Evolutionary conservation across 2,113 vertebrate genomes (phyloP).

Genomic region (Origma solitaria): DNA sequence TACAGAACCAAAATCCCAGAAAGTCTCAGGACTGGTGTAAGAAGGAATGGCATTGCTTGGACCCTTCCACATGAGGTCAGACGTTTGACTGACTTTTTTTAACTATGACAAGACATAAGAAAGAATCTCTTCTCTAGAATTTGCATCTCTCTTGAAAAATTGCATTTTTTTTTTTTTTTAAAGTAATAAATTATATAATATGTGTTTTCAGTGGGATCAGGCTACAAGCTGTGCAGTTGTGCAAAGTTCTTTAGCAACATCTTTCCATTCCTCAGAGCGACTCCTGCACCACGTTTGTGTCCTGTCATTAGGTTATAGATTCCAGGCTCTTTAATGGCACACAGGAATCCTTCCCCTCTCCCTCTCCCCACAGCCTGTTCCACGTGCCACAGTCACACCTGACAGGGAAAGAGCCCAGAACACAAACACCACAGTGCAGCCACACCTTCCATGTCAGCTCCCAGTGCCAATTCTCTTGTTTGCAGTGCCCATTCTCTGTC

Average conservation of each 20-base stretch:
- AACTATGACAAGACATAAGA: not conserved
- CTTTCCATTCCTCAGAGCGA: not conserved
- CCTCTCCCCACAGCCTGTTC: not conserved
- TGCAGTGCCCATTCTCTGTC: too few species aligned
- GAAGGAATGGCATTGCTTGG: not conserved
- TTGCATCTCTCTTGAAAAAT: not conserved
- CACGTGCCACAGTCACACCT: not conserved
- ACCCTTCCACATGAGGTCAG: not conserved
- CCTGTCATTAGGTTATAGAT: not conserved
- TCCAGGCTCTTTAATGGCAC: not conserved
- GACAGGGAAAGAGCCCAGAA: not conserved
- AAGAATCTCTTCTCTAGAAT: not conserved
- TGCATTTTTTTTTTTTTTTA: too few species aligned
- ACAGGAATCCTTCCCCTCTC: not conserved
- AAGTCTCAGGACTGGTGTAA: not conserved
- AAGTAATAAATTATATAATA: too few species aligned
- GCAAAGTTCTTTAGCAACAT: not conserved
- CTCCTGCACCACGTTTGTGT: rapidly evolving
- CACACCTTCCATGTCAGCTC: not conserved
- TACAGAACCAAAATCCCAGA: not conserved
- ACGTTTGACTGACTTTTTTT: not conserved
- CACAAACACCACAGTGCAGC: not conserved
- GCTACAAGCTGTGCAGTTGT: not conserved
- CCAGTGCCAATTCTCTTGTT: too few species aligned
- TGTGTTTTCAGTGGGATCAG: not conserved